A percentile compares a stretch with the other conserved stretches of the same genome.
phyloP scores from a whole-genome alignment of 2,113 vertebrate species.

The Laticauda laticaudata region DNA sequence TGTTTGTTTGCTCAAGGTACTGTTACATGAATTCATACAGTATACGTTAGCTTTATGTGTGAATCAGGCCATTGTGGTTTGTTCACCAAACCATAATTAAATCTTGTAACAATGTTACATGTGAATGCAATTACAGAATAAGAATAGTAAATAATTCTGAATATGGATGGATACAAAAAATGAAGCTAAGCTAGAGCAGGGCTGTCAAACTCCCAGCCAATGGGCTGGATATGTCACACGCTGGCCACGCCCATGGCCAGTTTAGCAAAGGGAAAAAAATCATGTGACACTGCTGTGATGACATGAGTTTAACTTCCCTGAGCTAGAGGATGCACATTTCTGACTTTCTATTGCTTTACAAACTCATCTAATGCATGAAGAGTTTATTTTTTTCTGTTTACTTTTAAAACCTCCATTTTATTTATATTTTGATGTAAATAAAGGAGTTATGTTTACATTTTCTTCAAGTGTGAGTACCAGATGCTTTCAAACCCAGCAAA shows the following conservation, averaged over 20 bases:
- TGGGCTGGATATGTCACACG: too few relatives aligned
- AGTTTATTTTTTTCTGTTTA: background rate
- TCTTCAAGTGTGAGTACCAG: constrained; percentile 44
- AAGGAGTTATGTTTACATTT: background rate
- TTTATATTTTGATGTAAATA: background rate
- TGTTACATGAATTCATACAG: background rate
- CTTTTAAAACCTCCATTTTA: background rate
- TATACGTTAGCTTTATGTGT: background rate
- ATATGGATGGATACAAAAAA: background rate
- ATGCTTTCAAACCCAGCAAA: constrained; percentile 61
- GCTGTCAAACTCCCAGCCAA: too few relatives aligned
- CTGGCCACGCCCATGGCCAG: too few relatives aligned
- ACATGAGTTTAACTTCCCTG: too few relatives aligned
- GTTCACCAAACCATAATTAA: background rate
- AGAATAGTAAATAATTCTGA: background rate
- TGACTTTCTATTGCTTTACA: background rate
- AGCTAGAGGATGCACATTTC: background rate
- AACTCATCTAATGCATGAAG: background rate
- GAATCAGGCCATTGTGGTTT: background rate
- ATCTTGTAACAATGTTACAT: background rate
- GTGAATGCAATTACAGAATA: background rate
- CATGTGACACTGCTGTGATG: too few relatives aligned
- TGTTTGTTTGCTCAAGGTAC: background rate
- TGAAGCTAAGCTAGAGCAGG: background rate
- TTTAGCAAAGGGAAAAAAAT: too few relatives aligned